These are phyloP conservation scores for Sturnira hondurensis DNA, from an alignment of 2,113 vertebrate genomes.

Conservation along the genomic window DNA sequence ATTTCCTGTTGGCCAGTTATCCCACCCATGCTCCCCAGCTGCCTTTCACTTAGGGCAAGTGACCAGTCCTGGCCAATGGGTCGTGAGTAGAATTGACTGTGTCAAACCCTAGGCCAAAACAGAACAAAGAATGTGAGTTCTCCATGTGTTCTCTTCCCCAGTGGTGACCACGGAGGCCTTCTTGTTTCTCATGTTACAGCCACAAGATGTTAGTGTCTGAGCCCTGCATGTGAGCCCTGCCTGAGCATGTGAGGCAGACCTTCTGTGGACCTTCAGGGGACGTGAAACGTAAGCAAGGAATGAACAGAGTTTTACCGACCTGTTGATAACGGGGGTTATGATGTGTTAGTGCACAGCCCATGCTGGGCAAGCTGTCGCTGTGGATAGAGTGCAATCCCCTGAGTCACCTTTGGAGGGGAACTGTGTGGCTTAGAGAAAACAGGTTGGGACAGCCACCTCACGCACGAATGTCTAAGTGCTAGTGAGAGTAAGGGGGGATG, in stretches of 20 bases:
- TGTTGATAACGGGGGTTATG: not conserved
- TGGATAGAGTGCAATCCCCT: not conserved
- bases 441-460: not conserved
- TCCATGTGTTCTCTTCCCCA: not conserved
- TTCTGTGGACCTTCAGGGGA: not conserved
- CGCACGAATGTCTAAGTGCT: not conserved
- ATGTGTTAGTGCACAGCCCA: not conserved
- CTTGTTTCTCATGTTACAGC: not conserved
- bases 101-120: not conserved
- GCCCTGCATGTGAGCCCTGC: too few relatives aligned
- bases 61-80: not conserved
- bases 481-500: not conserved
- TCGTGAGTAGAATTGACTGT: not conserved
- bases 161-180: not conserved
- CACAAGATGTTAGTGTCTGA: not conserved
- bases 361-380: not conserved
- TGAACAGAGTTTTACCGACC: not conserved
- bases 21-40: not conserved
- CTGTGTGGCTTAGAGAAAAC: not conserved
- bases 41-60: not conserved
- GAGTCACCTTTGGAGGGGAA: not conserved
- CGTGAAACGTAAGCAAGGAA: not conserved
- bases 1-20: not conserved
- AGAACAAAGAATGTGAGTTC: not conserved
- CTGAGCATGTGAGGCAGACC: not conserved